phyloP scores from a whole-genome alignment of 2,797 vertebrate genomes.

The Leptodactylus fallax region DNA sequence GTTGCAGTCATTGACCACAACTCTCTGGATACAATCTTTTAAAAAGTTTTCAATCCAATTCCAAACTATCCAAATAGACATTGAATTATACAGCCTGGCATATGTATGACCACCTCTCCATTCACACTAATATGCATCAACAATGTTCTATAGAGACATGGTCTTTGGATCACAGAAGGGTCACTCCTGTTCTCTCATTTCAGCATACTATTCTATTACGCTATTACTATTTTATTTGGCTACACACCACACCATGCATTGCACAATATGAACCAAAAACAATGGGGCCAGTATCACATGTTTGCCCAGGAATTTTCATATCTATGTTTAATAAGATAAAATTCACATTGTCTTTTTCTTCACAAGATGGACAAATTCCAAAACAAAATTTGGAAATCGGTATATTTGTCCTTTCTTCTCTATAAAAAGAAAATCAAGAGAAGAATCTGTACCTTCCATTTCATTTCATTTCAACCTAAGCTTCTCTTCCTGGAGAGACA shows the following conservation, averaged over 20 bases:
- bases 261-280: neutral
- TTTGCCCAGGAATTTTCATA: constrained; percentile 23
- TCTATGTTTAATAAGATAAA: constrained; percentile 54
- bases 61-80: no score
- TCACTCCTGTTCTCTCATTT: neutral
- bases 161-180: neutral
- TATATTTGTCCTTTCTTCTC: constrained; percentile 9
- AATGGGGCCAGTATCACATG: constrained; percentile 18
- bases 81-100: no score
- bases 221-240: neutral
- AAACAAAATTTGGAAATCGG: constrained; percentile 32
- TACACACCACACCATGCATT: neutral
- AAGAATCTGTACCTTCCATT: constrained; percentile 12
- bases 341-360: constrained; percentile 40
- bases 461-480: neutral
- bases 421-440: constrained; percentile 36
- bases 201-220: neutral
- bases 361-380: constrained; percentile 41
- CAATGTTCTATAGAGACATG: neutral
- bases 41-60: no score
- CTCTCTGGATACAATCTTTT: no score
- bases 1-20: no score
- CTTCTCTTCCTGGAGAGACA: constrained; percentile 11
- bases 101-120: no score
- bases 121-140: no score